Evolutionary conservation across 2,888 invertebrate genomes (phyloP).

Genomic region (Caenorhabditis plicata): DNA sequence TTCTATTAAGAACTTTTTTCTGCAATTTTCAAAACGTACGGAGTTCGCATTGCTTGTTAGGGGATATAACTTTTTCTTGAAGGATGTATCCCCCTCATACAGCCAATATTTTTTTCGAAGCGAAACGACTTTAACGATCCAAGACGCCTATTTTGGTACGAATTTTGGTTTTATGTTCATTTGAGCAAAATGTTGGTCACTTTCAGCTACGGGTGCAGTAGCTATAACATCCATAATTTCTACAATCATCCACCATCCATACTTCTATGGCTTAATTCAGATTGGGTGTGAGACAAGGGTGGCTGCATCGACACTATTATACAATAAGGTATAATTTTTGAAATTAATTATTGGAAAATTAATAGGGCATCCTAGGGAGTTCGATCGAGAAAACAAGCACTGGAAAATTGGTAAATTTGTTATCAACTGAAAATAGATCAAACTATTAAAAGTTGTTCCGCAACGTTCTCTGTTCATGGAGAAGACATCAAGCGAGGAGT

Average conservation of each 20-base stretch:
- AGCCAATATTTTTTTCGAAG: conserved; percentile 68
- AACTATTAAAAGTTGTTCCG: conserved; percentile 78
- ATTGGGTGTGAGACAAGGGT: conserved; percentile 83
- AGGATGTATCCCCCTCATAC: conserved; percentile 49
- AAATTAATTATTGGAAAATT: no score
- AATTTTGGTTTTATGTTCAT: neutral
- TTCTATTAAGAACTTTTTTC: neutral
- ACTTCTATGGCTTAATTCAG: conserved; percentile 81
- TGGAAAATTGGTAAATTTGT: conserved; percentile 89
- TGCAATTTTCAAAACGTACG: neutral
- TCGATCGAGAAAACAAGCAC: conserved; percentile 84
- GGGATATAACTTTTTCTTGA: conserved; percentile 1
- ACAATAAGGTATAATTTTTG: conserved; percentile 83
- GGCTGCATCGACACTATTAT: conserved; percentile 80
- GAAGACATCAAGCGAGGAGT: no score
- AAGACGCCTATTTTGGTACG: conserved; percentile 71
- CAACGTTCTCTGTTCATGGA: no score
- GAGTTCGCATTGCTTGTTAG: neutral
- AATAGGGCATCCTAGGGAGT: conserved; percentile 78
- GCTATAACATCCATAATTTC: conserved; percentile 29
- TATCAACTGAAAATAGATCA: conserved; percentile 91
- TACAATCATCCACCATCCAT: conserved; percentile 78
- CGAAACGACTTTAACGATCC: conserved; percentile 46
- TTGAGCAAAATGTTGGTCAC: conserved; percentile 69
- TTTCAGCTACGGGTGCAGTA: conserved; percentile 70